These are phyloP conservation scores for Catostylus mosaicus DNA, from an alignment of 30 jellyfish, hydroid and myxozoan species.

Conservation along the genomic window DNA sequence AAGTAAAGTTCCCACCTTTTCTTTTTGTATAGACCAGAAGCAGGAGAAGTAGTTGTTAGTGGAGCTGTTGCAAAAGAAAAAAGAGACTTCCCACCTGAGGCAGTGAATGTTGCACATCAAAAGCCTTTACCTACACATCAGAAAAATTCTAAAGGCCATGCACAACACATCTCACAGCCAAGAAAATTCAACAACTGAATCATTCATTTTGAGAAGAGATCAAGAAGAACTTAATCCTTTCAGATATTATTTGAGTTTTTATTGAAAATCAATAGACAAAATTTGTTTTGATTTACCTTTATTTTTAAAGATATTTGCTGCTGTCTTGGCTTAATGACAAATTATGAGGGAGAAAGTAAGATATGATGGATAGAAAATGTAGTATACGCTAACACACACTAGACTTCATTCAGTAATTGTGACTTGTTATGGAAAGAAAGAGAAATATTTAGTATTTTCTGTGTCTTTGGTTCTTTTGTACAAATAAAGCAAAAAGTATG, in stretches of 20 bases:
- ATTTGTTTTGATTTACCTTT: constrained; percentile 26
- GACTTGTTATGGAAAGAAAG: no score
- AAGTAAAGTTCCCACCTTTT: no score
- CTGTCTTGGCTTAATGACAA: constrained; percentile 81
- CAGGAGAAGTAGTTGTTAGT: constrained; percentile 76
- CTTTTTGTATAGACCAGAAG: constrained; percentile 70
- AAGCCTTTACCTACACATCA: constrained; percentile 96
- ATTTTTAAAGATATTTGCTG: constrained; percentile 87
- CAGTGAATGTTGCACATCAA: constrained; percentile 90
- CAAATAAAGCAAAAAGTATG: not conserved
- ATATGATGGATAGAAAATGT: no score
- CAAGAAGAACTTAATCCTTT: not conserved
- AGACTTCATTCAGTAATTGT: no score
- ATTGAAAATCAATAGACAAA: not conserved
- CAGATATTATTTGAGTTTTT: not conserved
- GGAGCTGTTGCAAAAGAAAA: constrained; percentile 95
- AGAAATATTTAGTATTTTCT: not conserved
- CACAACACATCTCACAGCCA: constrained; percentile 77
- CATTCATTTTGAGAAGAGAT: not conserved
- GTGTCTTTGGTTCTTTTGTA: no score
- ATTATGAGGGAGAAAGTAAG: no score
- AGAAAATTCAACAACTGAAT: constrained; percentile 65
- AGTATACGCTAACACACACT: no score
- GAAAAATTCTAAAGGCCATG: constrained; percentile 58
- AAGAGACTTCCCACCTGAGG: constrained; percentile 89